Evolutionary conservation across 1,140 invertebrate species (phyloP).

Genomic region (Panagrolaimus sp.): DNA sequence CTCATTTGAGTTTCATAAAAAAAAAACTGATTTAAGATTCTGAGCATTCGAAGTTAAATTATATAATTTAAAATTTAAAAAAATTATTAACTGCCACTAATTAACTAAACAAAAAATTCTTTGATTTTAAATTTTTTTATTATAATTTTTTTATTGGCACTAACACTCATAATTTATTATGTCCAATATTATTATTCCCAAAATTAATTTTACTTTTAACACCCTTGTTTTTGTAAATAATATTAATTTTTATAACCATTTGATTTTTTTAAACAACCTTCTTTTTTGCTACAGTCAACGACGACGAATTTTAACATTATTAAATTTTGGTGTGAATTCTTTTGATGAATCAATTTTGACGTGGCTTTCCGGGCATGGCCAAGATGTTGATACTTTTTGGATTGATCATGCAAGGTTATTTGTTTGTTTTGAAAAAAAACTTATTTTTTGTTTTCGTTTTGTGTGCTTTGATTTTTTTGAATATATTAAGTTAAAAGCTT

Average conservation of each 20-base stretch:
- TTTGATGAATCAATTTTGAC: constrained; percentile 54
- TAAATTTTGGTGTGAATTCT: constrained; percentile 54
- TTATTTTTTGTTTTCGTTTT: constrained; percentile 11
- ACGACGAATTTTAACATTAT: constrained; percentile 52
- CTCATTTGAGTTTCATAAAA: too few species aligned
- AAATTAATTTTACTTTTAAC: too few species aligned
- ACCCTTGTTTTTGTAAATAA: neutral
- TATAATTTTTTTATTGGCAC: too few species aligned
- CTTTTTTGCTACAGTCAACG: constrained; percentile 43
- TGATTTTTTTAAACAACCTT: too few species aligned
- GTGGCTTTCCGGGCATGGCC: constrained; percentile 48
- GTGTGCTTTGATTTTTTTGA: neutral
- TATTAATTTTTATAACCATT: constrained; percentile 6
- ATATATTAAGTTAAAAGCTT: neutral
- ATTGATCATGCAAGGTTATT: constrained; percentile 47
- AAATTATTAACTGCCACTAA: too few species aligned
- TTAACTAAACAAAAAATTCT: too few species aligned
- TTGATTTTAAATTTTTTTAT: too few species aligned
- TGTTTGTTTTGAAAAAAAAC: constrained; percentile 21
- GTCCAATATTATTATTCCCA: too few species aligned
- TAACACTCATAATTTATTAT: too few species aligned
- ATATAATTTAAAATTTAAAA: too few species aligned
- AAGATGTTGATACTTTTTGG: constrained; percentile 47
- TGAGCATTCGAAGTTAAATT: too few species aligned
- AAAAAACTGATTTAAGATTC: too few species aligned